Evolutionary conservation across 2,113 vertebrate genomes (phyloP).

Genomic region (Raja brachyura): DNA sequence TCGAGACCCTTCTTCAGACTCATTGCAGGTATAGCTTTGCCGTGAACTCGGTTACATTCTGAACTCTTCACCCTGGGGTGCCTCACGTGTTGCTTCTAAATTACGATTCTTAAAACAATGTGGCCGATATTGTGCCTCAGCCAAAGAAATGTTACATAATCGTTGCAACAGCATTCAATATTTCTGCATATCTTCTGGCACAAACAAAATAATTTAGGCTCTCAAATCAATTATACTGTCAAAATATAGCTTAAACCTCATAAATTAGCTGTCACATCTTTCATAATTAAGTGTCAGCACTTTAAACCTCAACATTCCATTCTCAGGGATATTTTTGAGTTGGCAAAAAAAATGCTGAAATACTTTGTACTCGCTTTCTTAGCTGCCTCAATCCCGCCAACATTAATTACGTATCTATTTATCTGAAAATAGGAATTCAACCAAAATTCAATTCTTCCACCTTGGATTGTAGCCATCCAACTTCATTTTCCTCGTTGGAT

Average conservation of each 20-base stretch:
- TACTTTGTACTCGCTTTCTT: neutral
- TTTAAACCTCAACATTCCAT: slow-evolving; percentile 23
- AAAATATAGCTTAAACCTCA: slow-evolving; percentile 14
- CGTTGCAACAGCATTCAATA: slow-evolving; percentile 5
- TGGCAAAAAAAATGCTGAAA: neutral
- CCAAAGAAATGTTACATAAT: neutral
- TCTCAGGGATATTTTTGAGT: slow-evolving; percentile 10
- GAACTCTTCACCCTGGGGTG: neutral
- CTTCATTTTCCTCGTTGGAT: neutral
- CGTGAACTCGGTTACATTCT: neutral
- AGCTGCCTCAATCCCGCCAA: neutral
- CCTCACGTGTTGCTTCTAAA: neutral
- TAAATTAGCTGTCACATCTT: slow-evolving; percentile 31
- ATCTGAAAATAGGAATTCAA: neutral
- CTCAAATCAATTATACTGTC: slow-evolving; percentile 28
- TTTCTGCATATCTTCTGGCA: neutral
- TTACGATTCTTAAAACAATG: neutral
- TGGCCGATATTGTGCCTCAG: neutral
- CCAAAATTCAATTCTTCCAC: neutral
- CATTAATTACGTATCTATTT: slow-evolving; percentile 30
- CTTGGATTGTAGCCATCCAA: slow-evolving; percentile 10
- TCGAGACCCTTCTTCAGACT: too few species aligned
- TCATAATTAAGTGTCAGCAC: slow-evolving; percentile 26
- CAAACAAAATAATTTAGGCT: slow-evolving; percentile 33
- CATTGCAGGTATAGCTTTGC: neutral